phyloP scores from a whole-genome alignment of 2,797 vertebrate species.

The Pagetopsis macropterus region DNA sequence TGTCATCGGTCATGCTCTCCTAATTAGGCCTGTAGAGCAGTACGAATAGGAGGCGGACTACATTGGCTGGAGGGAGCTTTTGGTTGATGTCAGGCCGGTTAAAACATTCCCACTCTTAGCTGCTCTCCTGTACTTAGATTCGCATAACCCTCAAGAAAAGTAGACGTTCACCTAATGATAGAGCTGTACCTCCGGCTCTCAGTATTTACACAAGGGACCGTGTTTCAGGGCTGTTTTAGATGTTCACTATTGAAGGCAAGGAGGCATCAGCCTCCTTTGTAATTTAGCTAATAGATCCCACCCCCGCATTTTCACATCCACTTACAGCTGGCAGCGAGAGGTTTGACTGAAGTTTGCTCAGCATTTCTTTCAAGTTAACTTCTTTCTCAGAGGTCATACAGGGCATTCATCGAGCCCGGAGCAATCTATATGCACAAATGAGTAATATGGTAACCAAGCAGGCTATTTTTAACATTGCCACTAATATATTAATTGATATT shows the following conservation, averaged over 20 bases:
- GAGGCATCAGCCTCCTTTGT: constrained; percentile 55
- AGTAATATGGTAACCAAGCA: constrained; percentile 32
- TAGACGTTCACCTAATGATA: constrained; percentile 69
- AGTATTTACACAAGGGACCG: constrained; percentile 51
- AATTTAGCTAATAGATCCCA: constrained; percentile 64
- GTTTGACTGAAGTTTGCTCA: constrained; percentile 18
- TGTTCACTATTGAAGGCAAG: constrained; percentile 35
- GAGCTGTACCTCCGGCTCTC: constrained; percentile 45
- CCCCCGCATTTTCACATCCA: constrained; percentile 24
- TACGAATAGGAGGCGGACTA: constrained; percentile 63
- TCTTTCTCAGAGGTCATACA: constrained; percentile 43
- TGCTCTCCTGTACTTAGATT: constrained; percentile 55
- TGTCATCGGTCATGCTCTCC: constrained; percentile 78
- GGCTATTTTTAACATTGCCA: constrained; percentile 51
- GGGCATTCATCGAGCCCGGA: constrained; percentile 17
- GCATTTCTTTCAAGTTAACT: constrained; percentile 45
- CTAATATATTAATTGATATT: constrained; percentile 37
- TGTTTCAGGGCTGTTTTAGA: constrained; percentile 43
- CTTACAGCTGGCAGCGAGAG: constrained; percentile 12
- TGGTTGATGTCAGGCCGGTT: constrained; percentile 49
- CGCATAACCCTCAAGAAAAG: constrained; percentile 64
- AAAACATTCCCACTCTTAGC: constrained; percentile 52
- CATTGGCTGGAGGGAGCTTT: constrained; percentile 54
- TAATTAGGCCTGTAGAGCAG: constrained; percentile 64
- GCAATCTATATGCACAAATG: constrained; percentile 27